Percentiles rank a stretch among this genome's conserved stretches.
Conservation (phyloP, 2,888 invertebrate species). For the Lasioglossum calceatum region DNA sequence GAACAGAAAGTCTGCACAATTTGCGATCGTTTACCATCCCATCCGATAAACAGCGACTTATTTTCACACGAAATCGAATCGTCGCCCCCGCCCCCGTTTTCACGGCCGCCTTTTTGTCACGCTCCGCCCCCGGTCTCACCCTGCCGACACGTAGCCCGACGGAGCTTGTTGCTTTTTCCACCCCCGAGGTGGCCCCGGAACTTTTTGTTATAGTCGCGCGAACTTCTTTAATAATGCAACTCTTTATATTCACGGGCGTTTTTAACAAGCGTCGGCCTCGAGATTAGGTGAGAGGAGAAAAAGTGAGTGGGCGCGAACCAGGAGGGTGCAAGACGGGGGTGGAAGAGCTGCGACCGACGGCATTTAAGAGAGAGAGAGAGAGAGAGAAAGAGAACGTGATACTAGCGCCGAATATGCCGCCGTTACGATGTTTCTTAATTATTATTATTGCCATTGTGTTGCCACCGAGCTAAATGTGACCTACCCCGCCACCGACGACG, state of each 20-base stretch:
- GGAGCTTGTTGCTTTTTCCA: constrained; percentile 74
- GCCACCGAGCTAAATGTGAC: constrained; percentile 77
- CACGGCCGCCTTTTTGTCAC: constrained; percentile 58
- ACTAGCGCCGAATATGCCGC: constrained; percentile 77
- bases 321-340: constrained; percentile 18
- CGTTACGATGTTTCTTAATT: constrained; percentile 84
- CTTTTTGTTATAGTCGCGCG: constrained; percentile 83
- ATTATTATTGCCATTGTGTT: constrained; percentile 83
- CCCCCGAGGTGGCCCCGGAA: constrained; percentile 72
- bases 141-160: constrained; percentile 45
- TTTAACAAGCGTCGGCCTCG: constrained; percentile 82
- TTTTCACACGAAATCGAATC: constrained; percentile 48
- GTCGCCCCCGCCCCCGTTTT: constrained; percentile 43
- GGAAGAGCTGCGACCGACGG: constrained; percentile 20
- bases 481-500: constrained; percentile 71
- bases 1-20: neutral
- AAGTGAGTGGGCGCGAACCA: constrained; percentile 50
- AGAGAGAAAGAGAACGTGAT: neutral
- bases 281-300: constrained; percentile 79
- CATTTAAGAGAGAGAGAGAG: constrained; percentile 27
- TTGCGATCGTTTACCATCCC: neutral
- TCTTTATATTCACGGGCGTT: constrained; percentile 85
- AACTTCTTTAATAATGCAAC: constrained; percentile 85
- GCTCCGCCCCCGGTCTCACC: constrained; percentile 56
- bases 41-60: constrained; percentile 8